Evolutionary conservation across 2,888 invertebrate species (phyloP).

Genomic region (Melieria crassipennis): DNA sequence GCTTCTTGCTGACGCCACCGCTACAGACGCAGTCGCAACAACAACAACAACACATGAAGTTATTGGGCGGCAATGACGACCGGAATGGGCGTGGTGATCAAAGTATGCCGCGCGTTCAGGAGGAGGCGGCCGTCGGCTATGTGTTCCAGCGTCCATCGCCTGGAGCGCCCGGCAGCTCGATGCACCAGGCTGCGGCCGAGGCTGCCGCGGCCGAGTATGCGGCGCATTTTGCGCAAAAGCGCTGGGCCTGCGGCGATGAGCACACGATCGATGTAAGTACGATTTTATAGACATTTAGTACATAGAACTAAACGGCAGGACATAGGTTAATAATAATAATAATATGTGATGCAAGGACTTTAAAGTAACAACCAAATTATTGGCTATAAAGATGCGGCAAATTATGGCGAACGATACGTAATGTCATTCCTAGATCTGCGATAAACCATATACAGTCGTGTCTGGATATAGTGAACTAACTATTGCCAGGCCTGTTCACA

Average conservation of each 20-base stretch:
- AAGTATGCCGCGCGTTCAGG: conserved; percentile 68
- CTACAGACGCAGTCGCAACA: conserved; percentile 50
- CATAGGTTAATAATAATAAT: too few species aligned
- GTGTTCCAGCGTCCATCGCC: conserved; percentile 71
- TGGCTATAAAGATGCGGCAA: too few species aligned
- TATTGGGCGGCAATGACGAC: conserved; percentile 74
- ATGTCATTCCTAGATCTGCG: too few species aligned
- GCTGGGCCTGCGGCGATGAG: conserved; percentile 92
- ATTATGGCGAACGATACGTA: too few species aligned
- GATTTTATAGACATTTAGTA: not conserved
- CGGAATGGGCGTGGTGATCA: conserved; percentile 68
- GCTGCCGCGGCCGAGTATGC: conserved; percentile 73
- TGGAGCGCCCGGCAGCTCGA: conserved; percentile 47
- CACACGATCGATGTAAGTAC: conserved; percentile 83
- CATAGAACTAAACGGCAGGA: too few species aligned
- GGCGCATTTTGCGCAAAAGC: conserved; percentile 77
- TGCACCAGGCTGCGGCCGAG: conserved; percentile 75
- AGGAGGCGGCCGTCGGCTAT: conserved; percentile 88
- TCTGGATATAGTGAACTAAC: too few species aligned
- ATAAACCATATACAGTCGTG: too few species aligned
- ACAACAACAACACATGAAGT: conserved; percentile 78
- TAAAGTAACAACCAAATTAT: too few species aligned
- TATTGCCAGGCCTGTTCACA: too few species aligned
- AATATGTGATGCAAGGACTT: too few species aligned
- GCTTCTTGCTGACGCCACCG: not conserved